These are phyloP conservation scores for Pollimyrus isidori DNA, from an alignment of 2,113 vertebrate species.

Conservation along the genomic window DNA sequence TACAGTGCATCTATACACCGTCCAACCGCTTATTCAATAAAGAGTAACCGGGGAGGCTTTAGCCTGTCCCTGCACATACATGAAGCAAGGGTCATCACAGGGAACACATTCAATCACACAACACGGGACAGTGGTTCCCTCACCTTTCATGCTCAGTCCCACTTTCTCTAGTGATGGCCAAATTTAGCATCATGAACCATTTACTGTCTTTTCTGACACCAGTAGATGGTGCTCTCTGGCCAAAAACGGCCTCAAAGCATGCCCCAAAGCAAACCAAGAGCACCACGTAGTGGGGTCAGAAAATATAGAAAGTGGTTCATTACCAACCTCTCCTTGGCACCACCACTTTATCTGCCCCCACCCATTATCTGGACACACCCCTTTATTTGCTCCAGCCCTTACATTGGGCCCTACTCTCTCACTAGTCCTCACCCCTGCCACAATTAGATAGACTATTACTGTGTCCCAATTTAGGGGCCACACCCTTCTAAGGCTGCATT, in stretches of 20 bases:
- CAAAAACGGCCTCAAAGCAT: no score
- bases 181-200: not conserved
- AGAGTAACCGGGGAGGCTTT: not conserved
- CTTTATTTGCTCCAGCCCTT: not conserved
- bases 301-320: not conserved
- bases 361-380: not conserved
- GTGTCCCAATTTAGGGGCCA: not conserved
- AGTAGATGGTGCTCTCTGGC: no score
- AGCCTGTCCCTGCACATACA: not conserved
- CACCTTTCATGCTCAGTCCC: not conserved
- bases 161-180: not conserved
- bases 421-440: not conserved
- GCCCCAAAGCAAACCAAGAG: no score
- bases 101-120: not conserved
- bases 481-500: not conserved
- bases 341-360: not conserved
- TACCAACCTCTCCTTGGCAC: not conserved
- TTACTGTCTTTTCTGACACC: not conserved
- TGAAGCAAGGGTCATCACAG: not conserved
- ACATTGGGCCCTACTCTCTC: not conserved
- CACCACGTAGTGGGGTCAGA: not conserved
- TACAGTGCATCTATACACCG: not conserved
- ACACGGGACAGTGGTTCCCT: not conserved
- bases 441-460: not conserved
- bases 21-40: not conserved